A percentile compares a stretch with the other conserved stretches of the same genome.
These are phyloP conservation scores for Tupaia chinensis DNA, from an alignment of 2,113 vertebrate genomes.

Conservation along the genomic window DNA sequence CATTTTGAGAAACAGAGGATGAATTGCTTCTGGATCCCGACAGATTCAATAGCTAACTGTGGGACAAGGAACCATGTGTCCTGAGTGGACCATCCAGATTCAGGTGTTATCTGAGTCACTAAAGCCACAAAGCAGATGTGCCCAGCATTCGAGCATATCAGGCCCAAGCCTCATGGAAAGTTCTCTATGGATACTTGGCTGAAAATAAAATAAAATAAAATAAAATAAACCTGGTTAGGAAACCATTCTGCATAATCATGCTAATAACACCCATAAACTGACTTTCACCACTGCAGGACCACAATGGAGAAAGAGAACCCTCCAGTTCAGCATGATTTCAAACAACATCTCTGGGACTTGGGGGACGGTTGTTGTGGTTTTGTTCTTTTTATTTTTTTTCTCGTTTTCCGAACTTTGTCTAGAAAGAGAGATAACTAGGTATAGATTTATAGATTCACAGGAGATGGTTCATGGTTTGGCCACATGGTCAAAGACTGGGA, in stretches of 20 bases:
- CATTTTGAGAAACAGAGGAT: background rate
- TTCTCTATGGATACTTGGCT: background rate
- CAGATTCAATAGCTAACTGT: background rate
- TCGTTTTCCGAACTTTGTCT: background rate
- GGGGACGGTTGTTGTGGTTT: background rate
- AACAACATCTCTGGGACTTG: background rate
- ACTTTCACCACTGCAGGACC: background rate
- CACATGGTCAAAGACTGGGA: background rate
- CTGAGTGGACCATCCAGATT: constrained; percentile 17
- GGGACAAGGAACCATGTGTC: background rate
- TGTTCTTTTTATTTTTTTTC: background rate
- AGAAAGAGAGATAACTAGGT: background rate
- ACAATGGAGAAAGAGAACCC: background rate
- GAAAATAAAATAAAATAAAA: background rate
- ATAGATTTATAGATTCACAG: background rate
- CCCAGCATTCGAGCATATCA: background rate
- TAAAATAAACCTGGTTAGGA: background rate
- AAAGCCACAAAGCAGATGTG: background rate
- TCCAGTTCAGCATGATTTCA: background rate
- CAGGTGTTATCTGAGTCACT: background rate
- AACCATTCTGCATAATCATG: background rate
- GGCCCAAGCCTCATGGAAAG: background rate
- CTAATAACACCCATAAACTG: too few relatives aligned
- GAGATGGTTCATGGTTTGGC: background rate
- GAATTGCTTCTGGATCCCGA: background rate